Evolutionary conservation across 2,113 vertebrate genomes (phyloP).

Genomic region (Spea multiplicata): DNA sequence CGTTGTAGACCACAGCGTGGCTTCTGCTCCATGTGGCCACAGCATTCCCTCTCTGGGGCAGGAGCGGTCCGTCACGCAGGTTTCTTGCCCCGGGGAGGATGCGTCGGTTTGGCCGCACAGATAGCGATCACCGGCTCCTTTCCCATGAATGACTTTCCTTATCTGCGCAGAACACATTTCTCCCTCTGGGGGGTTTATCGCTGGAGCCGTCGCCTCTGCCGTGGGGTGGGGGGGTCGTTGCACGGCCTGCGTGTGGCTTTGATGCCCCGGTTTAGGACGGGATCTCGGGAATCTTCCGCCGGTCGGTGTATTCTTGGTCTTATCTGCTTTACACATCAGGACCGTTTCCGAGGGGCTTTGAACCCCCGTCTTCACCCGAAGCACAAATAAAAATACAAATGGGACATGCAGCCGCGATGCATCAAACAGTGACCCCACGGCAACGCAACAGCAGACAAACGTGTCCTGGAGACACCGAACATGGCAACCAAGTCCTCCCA

Average conservation of each 20-base stretch:
- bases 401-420: conserved; percentile 70
- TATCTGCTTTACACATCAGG: conserved; percentile 64
- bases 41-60: neutral
- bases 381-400: conserved; percentile 91
- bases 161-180: conserved; percentile 39
- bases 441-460: too few species aligned
- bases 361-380: conserved; percentile 63
- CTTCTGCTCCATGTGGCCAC: neutral
- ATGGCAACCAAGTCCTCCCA: too few species aligned
- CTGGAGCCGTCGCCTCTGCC: neutral
- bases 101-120: conserved; percentile 54
- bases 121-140: conserved; percentile 21
- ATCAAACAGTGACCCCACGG: conserved; percentile 26
- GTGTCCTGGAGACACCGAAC: too few species aligned
- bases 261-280: neutral
- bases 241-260: too few species aligned
- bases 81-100: neutral
- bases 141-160: conserved; percentile 23
- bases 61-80: neutral
- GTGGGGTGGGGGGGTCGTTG: too few species aligned
- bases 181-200: conserved; percentile 16
- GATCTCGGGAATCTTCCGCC: neutral
- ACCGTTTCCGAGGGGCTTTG: conserved; percentile 65
- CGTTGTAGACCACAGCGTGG: neutral
- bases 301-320: conserved; percentile 5